Percentiles rank a stretch among this genome's conserved stretches.
Conservation (phyloP, 2,888 invertebrate genomes). For the Tridacna crocea region DNA sequence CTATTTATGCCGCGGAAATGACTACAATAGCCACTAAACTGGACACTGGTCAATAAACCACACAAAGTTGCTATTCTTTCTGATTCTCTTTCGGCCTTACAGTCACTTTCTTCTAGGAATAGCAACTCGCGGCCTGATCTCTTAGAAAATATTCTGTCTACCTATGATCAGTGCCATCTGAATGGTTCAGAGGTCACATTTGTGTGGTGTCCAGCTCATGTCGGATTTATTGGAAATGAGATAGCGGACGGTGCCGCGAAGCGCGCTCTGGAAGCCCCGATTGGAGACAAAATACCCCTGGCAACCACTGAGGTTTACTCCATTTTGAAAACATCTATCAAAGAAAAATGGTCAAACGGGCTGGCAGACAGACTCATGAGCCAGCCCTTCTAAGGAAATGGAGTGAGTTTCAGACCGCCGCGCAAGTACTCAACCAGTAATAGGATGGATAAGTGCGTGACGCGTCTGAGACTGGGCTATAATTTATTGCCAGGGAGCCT, state of each 20-base stretch:
- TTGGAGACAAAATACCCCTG: background rate
- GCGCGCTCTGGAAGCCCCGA: background rate
- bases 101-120: background rate
- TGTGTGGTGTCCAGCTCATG: slow-evolving; percentile 30
- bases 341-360: background rate
- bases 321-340: background rate
- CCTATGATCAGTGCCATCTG: background rate
- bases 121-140: slow-evolving; percentile 12
- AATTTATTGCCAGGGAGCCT: slow-evolving; percentile 11
- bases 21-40: background rate
- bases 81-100: slow-evolving; percentile 13
- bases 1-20: background rate
- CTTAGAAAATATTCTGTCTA: background rate
- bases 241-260: slow-evolving; percentile 16
- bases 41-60: background rate
- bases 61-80: slow-evolving; percentile 1
- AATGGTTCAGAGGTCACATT: background rate
- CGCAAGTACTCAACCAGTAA: background rate
- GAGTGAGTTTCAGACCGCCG: slow-evolving; percentile 4
- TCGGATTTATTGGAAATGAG: slow-evolving; percentile 15
- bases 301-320: background rate
- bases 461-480: slow-evolving; percentile 8
- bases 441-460: slow-evolving; percentile 13
- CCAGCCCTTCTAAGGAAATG: background rate
- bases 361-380: background rate